A percentile compares a stretch with the other conserved stretches of the same genome.
Evolutionary conservation across 2,888 invertebrate genomes (phyloP).

Genomic region (Oligia fasciuncula): DNA sequence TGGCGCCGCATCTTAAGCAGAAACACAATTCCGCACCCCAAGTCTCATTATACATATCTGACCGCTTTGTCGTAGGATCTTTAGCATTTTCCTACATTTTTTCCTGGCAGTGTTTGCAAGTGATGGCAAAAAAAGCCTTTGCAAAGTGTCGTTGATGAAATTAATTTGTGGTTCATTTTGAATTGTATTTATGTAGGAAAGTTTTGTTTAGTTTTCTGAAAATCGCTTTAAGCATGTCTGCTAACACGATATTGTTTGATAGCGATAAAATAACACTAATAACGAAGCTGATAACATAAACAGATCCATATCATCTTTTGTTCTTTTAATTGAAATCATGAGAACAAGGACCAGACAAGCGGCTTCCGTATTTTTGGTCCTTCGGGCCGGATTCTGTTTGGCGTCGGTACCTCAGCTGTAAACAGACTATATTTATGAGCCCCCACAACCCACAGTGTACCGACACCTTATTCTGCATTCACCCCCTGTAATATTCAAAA

Average conservation of each 20-base stretch:
- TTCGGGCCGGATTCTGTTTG: constrained; percentile 36
- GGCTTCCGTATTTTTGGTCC: constrained; percentile 32
- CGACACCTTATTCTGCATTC: constrained; percentile 22
- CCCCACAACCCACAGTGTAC: constrained; percentile 18
- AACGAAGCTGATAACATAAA: not conserved
- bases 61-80: constrained; percentile 35
- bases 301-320: constrained; percentile 2
- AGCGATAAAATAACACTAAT: not conserved
- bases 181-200: not conserved
- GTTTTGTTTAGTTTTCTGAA: not conserved
- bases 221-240: not conserved
- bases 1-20: constrained; percentile 19
- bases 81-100: not conserved
- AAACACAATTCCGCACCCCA: constrained; percentile 29
- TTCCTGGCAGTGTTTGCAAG: constrained; percentile 21
- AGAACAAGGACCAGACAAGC: constrained; percentile 12
- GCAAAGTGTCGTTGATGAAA: not conserved
- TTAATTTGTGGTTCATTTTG: not conserved
- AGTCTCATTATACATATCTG: constrained; percentile 41
- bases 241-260: not conserved
- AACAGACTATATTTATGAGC: constrained; percentile 58
- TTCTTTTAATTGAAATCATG: constrained; percentile 25
- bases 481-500: not conserved
- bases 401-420: constrained; percentile 38
- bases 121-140: constrained; percentile 12